Evolutionary conservation across 2,797 vertebrate species (phyloP).

Genomic region (Aulostomus chinensis): DNA sequence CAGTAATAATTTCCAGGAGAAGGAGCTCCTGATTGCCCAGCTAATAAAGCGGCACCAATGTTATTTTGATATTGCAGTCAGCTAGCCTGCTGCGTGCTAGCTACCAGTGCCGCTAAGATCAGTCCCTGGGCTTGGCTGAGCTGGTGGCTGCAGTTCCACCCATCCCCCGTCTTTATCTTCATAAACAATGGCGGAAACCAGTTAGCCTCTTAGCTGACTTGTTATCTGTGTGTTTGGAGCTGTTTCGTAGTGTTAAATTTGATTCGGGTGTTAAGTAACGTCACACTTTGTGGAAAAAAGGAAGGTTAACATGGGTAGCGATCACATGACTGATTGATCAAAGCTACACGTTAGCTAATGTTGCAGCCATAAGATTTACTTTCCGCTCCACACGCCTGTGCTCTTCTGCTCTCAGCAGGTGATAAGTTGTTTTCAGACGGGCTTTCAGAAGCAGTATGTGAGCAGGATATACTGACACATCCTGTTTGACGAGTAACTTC

Average conservation of each 20-base stretch:
- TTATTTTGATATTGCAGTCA: constrained; percentile 45
- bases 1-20: rapidly evolving
- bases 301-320: not conserved
- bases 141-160: constrained; percentile 67
- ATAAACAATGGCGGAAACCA: constrained; percentile 77
- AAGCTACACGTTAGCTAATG: constrained; percentile 24
- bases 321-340: constrained; percentile 35
- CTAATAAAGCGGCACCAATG: not conserved
- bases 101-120: constrained; percentile 30
- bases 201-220: constrained; percentile 24
- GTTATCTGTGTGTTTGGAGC: not conserved
- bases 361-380: constrained; percentile 21
- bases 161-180: constrained; percentile 74
- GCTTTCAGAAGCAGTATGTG: not conserved
- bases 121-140: constrained; percentile 36
- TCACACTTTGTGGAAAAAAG: not conserved
- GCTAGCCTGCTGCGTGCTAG: constrained; percentile 45
- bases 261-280: too few species aligned
- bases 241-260: not conserved
- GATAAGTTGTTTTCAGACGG: constrained; percentile 6
- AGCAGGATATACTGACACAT: constrained; percentile 28
- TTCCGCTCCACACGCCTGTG: not conserved
- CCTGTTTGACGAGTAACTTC: constrained; percentile 40
- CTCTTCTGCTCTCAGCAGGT: not conserved
- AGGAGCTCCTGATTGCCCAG: too few species aligned